Evolutionary conservation across 2,888 invertebrate genomes (phyloP).

Genomic region (Fragum fragum): DNA sequence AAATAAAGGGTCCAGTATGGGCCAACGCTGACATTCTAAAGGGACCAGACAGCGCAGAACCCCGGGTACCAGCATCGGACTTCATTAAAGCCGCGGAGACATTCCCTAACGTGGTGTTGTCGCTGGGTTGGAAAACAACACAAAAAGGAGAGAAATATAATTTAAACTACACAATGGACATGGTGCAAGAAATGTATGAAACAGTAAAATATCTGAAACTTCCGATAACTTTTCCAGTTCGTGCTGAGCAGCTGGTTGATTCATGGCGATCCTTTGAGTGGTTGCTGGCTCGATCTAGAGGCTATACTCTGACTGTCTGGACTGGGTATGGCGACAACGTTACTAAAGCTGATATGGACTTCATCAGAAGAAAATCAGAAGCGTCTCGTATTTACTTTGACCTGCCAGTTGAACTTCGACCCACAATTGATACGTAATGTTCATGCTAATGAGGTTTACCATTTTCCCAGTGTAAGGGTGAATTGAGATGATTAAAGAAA

Average conservation of each 20-base stretch:
- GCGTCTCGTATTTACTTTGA: constrained; percentile 92
- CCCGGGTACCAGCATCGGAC: constrained; percentile 90
- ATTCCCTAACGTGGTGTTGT: constrained; percentile 91
- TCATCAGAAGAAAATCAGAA: constrained; percentile 91
- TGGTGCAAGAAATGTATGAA: constrained; percentile 88
- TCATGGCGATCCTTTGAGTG: constrained; percentile 90
- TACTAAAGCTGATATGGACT: constrained; percentile 90
- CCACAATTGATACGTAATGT: too few species aligned
- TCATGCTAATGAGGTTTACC: too few species aligned
- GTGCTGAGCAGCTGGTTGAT: constrained; percentile 91
- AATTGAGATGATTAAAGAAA: too few species aligned
- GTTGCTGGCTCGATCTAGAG: constrained; percentile 88
- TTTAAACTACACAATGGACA: constrained; percentile 87
- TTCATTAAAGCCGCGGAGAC: constrained; percentile 89
- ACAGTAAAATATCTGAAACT: constrained; percentile 88
- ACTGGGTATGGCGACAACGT: constrained; percentile 89
- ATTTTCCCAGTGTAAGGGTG: too few species aligned
- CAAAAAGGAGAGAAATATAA: constrained; percentile 88
- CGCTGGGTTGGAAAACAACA: constrained; percentile 93
- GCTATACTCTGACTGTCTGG: constrained; percentile 89
- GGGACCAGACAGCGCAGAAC: constrained; percentile 90
- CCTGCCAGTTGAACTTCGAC: constrained; percentile 88
- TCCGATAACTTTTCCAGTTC: constrained; percentile 93
- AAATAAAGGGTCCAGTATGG: constrained; percentile 90
- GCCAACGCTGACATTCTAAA: constrained; percentile 94